Percentiles rank a stretch among this genome's conserved stretches.
Evolutionary conservation across 2,113 vertebrate species (phyloP).

Genomic region (Numida meleagris): DNA sequence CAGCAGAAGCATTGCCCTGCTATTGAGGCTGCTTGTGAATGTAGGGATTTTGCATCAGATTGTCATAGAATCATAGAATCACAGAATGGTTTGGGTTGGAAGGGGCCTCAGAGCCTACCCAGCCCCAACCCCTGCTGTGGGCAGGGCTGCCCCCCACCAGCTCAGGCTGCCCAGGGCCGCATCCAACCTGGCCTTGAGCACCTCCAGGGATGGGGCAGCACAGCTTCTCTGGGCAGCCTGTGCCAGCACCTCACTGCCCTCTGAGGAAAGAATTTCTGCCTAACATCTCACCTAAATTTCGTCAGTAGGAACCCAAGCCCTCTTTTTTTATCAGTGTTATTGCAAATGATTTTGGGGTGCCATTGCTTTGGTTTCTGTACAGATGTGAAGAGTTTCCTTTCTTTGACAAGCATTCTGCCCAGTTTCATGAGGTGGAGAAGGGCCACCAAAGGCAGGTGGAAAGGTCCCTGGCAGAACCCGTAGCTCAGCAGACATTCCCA

Average conservation of each 20-base stretch:
- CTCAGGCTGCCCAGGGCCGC: too few relatives aligned
- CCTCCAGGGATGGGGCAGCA: too few relatives aligned
- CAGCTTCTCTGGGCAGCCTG: too few relatives aligned
- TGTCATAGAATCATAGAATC: too few relatives aligned
- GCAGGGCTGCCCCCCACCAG: too few relatives aligned
- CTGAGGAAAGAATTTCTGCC: too few relatives aligned
- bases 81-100: too few relatives aligned
- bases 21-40: background rate
- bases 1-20: background rate
- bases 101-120: too few relatives aligned
- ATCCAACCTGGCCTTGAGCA: too few relatives aligned
- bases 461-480: background rate
- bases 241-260: too few relatives aligned
- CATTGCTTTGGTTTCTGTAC: background rate
- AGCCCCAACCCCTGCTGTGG: too few relatives aligned
- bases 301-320: background rate
- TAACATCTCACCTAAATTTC: too few relatives aligned
- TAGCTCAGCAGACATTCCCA: background rate
- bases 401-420: background rate
- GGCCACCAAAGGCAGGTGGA: background rate
- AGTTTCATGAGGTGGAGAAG: background rate
- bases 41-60: background rate
- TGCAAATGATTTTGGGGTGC: background rate
- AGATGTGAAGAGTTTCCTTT: background rate
- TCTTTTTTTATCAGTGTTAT: background rate